These are phyloP conservation scores for Cyprinus carpio DNA, from an alignment of 2,113 vertebrate species.

Conservation along the genomic window DNA sequence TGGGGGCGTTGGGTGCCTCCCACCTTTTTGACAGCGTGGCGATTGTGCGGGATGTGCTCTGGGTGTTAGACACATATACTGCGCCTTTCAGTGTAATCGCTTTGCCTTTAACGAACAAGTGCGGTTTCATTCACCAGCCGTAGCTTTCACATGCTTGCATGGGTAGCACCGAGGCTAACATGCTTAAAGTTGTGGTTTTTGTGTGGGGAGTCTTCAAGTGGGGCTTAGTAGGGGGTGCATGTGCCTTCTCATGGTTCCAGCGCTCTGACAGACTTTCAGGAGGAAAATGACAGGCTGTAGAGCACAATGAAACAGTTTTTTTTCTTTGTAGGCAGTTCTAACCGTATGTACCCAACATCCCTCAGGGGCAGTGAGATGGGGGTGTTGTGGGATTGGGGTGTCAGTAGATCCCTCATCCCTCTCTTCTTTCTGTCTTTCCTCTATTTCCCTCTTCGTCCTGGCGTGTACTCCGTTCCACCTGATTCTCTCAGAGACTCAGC, in stretches of 20 bases:
- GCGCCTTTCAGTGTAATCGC: slow-evolving; percentile 49
- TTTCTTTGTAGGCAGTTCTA: slow-evolving; percentile 21
- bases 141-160: slow-evolving; percentile 37
- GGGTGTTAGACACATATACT: slow-evolving; percentile 41
- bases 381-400: slow-evolving; percentile 7
- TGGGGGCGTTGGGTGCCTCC: slow-evolving; percentile 39
- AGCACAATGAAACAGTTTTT: slow-evolving; percentile 36
- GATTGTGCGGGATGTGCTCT: slow-evolving; percentile 32
- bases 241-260: slow-evolving; percentile 9
- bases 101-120: slow-evolving; percentile 40
- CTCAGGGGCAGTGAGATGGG: slow-evolving; percentile 57
- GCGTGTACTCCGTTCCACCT: slow-evolving; percentile 45
- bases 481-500: slow-evolving; percentile 40
- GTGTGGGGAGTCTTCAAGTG: slow-evolving; percentile 37
- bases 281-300: slow-evolving; percentile 39
- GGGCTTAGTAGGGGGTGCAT: slow-evolving; percentile 31
- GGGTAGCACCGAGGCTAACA: slow-evolving; percentile 52
- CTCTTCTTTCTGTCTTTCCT: slow-evolving; percentile 56
- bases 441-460: slow-evolving; percentile 55
- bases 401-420: slow-evolving; percentile 43
- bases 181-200: slow-evolving; percentile 58
- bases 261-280: slow-evolving; percentile 3
- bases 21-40: slow-evolving; percentile 7
- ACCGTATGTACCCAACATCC: slow-evolving; percentile 58
- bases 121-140: slow-evolving; percentile 37